Percentiles rank a stretch among this genome's conserved stretches.
phyloP scores from a whole-genome alignment of 2,113 vertebrate species.

The Dendropsophus ebraccatus region DNA sequence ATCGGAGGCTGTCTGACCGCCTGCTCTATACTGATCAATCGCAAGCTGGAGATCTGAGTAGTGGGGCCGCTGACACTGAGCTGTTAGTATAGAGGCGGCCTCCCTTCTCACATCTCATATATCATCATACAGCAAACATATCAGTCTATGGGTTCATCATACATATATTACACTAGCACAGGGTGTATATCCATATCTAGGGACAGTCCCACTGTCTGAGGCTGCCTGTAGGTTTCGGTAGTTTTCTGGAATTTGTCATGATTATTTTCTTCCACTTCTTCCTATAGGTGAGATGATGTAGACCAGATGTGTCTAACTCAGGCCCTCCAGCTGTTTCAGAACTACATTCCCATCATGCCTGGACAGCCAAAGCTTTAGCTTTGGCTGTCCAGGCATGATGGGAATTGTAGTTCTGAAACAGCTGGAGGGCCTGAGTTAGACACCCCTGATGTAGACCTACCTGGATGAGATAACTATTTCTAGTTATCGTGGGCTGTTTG shows the following conservation, averaged over 20 bases:
- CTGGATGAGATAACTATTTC: neutral
- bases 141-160: neutral
- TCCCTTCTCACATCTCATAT: neutral
- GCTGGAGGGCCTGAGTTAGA: no score
- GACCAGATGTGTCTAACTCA: neutral
- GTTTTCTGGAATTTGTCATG: neutral
- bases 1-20: constrained; percentile 84
- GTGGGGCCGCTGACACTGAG: neutral
- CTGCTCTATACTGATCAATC: constrained; percentile 88
- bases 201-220: neutral
- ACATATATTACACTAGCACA: neutral
- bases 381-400: no score
- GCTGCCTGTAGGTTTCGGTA: constrained; percentile 6
- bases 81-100: constrained; percentile 14
- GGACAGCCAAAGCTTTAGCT: no score
- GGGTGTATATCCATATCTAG: constrained; percentile 1
- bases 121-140: neutral
- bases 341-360: no score
- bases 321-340: no score
- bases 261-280: neutral
- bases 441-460: neutral
- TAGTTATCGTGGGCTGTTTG: neutral
- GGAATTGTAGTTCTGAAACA: no score
- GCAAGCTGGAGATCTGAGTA: constrained; percentile 35
- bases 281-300: neutral